These are phyloP conservation scores for Brachionus rotundiformis DNA, from an alignment of 1,140 invertebrate genomes.

Conservation along the genomic window DNA sequence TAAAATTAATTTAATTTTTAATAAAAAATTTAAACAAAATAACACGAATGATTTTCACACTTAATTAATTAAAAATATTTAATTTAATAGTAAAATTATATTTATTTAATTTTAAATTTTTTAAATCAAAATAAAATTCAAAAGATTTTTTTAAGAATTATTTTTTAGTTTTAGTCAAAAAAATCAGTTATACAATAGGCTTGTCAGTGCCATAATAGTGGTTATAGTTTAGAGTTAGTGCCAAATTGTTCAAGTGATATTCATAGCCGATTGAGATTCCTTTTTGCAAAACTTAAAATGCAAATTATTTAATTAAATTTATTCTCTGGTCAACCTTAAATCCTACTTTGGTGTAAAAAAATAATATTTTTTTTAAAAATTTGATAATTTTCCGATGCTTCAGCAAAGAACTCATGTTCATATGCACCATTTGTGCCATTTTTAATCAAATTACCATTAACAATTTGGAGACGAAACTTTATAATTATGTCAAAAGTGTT, in stretches of 20 bases:
- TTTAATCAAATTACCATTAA: background rate
- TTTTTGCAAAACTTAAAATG: conserved; percentile 46
- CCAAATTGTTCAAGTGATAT: conserved; percentile 43
- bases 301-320: background rate
- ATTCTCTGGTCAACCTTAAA: too few species aligned
- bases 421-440: background rate
- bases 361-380: conserved; percentile 21
- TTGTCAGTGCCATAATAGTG: conserved; percentile 35
- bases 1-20: too few species aligned
- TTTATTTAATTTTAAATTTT: background rate
- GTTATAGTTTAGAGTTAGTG: conserved; percentile 42
- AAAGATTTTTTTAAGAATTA: too few species aligned
- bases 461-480: conserved; percentile 14
- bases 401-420: background rate
- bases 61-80: too few species aligned
- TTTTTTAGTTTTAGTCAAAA: background rate
- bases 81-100: too few species aligned
- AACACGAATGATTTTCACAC: too few species aligned
- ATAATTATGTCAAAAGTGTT: conserved; percentile 48
- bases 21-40: too few species aligned
- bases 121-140: background rate
- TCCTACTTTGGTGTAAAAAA: conserved; percentile 39
- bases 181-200: background rate
- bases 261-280: conserved; percentile 48
- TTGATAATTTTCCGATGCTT: conserved; percentile 9